A percentile compares a stretch with the other conserved stretches of the same genome.
Evolutionary conservation across 2,113 vertebrate species (phyloP).

Genomic region (Lutjanus erythropterus): DNA sequence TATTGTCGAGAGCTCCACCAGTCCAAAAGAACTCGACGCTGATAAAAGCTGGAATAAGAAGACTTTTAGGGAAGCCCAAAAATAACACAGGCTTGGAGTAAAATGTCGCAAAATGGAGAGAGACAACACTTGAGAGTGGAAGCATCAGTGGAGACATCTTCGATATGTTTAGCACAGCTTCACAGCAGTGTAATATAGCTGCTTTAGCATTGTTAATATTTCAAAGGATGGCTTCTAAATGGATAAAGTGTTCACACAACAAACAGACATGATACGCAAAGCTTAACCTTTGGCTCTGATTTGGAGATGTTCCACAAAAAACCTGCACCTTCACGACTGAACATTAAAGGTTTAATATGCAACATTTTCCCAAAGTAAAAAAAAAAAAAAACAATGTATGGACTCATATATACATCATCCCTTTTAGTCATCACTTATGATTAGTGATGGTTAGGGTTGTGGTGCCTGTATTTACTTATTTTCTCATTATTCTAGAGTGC

Average conservation of each 20-base stretch:
- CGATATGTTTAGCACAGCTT: conserved; percentile 74
- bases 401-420: too few species aligned
- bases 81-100: conserved; percentile 68
- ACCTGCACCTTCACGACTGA: conserved; percentile 47
- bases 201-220: conserved; percentile 77
- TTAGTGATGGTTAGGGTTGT: too few species aligned
- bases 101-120: conserved; percentile 74
- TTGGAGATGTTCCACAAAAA: conserved; percentile 37
- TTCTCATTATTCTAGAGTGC: too few species aligned
- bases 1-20: conserved; percentile 77
- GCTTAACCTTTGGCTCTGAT: conserved; percentile 71
- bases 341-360: too few species aligned
- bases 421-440: too few species aligned
- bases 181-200: conserved; percentile 71
- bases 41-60: conserved; percentile 72
- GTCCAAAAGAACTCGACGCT: conserved; percentile 72
- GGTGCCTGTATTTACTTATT: too few species aligned
- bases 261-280: conserved; percentile 55
- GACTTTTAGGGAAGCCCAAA: conserved; percentile 60
- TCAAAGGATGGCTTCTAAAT: conserved; percentile 67
- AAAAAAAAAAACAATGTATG: too few species aligned
- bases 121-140: conserved; percentile 57
- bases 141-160: conserved; percentile 61
- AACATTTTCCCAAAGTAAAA: too few species aligned
- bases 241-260: conserved; percentile 64